Evolutionary conservation across 2,113 vertebrate genomes (phyloP).

Genomic region (Amphilophus citrinellus): DNA sequence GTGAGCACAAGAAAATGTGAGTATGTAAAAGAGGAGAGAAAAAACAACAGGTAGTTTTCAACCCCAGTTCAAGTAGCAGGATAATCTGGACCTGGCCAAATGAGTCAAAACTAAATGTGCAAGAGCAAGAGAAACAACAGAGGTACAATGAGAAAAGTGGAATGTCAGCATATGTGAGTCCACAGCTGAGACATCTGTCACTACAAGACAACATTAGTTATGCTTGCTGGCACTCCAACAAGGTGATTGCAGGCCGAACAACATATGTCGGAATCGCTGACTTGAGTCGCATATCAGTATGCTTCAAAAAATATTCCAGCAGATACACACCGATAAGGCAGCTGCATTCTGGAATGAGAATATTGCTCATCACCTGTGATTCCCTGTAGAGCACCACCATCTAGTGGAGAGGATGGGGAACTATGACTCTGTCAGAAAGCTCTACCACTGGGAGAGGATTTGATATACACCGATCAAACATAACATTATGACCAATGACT

Average conservation of each 20-base stretch:
- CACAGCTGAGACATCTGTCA: neutral
- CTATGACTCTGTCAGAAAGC: neutral
- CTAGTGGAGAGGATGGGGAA: slow-evolving; percentile 23
- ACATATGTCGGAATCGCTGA: slow-evolving; percentile 25
- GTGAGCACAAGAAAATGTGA: no score
- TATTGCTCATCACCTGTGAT: neutral
- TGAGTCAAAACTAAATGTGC: neutral
- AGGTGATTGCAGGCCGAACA: neutral
- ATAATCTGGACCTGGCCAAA: neutral
- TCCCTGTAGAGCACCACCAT: slow-evolving; percentile 18
- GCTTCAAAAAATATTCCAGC: neutral
- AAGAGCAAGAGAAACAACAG: neutral
- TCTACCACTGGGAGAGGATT: neutral
- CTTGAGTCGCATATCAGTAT: slow-evolving; percentile 34
- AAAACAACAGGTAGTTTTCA: no score
- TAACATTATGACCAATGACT: no score
- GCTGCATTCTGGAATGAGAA: neutral
- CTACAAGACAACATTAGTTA: slow-evolving; percentile 17
- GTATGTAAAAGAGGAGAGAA: no score
- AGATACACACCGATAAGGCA: neutral
- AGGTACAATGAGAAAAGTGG: neutral
- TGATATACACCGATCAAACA: neutral
- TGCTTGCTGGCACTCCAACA: neutral
- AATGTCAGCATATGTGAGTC: slow-evolving; percentile 9
- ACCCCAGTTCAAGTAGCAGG: neutral